Conservation (phyloP, 2,797 vertebrate species). For the Cirrhinus molitorella region DNA sequence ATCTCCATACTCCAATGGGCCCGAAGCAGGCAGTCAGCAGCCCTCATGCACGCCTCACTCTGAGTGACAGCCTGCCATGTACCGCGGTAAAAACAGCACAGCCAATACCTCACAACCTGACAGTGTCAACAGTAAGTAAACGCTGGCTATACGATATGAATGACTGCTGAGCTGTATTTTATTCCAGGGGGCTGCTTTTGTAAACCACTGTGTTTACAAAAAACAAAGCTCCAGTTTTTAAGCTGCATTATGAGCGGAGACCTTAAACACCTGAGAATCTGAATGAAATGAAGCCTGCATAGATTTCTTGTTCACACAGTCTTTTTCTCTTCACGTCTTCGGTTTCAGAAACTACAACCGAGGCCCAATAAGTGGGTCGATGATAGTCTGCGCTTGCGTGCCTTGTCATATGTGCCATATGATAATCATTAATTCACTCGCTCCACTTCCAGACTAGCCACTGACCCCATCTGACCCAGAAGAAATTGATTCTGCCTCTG, state of each 20-base stretch:
- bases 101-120: conserved; percentile 50
- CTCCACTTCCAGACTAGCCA: conserved; percentile 77
- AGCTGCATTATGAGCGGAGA: conserved; percentile 10
- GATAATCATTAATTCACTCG: conserved; percentile 88
- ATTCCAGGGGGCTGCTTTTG: conserved; percentile 15
- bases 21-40: conserved; percentile 32
- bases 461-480: conserved; percentile 89
- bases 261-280: conserved; percentile 17
- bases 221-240: conserved; percentile 22
- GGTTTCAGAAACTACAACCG: conserved; percentile 61
- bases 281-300: conserved; percentile 22
- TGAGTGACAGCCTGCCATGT: conserved; percentile 50
- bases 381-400: conserved; percentile 64
- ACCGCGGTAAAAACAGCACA: conserved; percentile 50
- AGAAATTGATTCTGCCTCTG: conserved; percentile 94
- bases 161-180: conserved; percentile 43
- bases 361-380: conserved; percentile 70
- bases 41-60: conserved; percentile 37
- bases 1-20: conserved; percentile 49
- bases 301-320: background rate
- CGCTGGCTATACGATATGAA: conserved; percentile 32
- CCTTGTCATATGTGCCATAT: conserved; percentile 75
- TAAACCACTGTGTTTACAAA: conserved; percentile 27
- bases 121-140: conserved; percentile 46
- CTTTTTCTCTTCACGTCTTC: conserved; percentile 56